Base-by-base conservation (phyloP, 2,888 invertebrate species). In the Plutella xylostella region DNA sequence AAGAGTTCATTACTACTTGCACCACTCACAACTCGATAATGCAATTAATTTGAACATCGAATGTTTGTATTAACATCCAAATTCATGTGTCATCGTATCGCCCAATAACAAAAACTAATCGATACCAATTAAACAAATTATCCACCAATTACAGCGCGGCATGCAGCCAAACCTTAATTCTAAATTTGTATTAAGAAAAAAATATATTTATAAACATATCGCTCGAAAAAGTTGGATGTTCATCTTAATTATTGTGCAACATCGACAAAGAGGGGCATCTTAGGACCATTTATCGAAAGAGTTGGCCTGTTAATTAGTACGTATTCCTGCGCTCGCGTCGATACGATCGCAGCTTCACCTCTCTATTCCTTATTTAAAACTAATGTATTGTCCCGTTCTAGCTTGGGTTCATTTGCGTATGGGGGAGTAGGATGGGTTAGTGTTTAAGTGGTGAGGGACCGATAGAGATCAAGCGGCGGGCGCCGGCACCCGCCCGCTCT, bases 401-500 rank as follows among this genome's bases (percentile, higher is more conserved):
- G 45, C 63, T 41, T 56, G 19, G 28, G 19, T 43, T 34, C 30
- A 45, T 50, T 42, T 17, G 58, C 43, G 47, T 48, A 61, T 70
- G 50, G 57, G 61, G 58, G 74, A 72, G 52, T 17, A 53, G 63
- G 42, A 52, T 17, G 54, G 63, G 42, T 47, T 51, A 63, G 67
- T 58, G 58, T 68, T 65, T 60, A 58, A 60, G 56, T 61, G 43
- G n/a, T 33, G 30, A 22, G 50, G 49, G 4, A 48, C 50, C 66
- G 77, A 78, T 76, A 59, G 63, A 57, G 66, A 77, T 78, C 75
- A 62, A 39, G 19, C 55, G 61, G 58, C 61, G 67, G 77, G 79
- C 79, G 77, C 77, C 79, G 73, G 76, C 77, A 77, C 75, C 79
- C 76, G 67, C 56, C 71, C 63, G 65, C 66, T 70, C 72, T 79